Conservation (phyloP, 1,140 invertebrate genomes). For the Drosophila jambulina region DNA sequence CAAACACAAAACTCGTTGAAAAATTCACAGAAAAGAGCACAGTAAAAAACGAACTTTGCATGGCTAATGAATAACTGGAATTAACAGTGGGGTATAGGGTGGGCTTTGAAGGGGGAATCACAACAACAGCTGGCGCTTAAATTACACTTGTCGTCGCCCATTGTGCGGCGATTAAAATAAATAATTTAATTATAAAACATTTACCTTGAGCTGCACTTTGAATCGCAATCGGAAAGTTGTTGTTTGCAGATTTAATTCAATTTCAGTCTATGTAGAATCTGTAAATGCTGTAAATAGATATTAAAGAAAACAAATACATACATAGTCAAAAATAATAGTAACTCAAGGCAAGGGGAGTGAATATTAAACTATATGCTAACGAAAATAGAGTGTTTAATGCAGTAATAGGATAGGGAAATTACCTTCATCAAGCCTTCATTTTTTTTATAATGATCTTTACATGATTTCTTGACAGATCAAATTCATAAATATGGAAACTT, state of each 20-base stretch:
- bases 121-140: constrained; percentile 41
- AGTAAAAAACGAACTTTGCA: constrained; percentile 25
- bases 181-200: constrained; percentile 25
- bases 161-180: constrained; percentile 30
- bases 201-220: constrained; percentile 24
- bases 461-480: too few species aligned
- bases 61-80: constrained; percentile 25
- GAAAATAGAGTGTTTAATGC: too few species aligned
- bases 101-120: not conserved
- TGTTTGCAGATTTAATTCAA: not conserved
- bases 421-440: too few species aligned
- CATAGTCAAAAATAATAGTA: not conserved
- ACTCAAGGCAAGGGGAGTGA: not conserved
- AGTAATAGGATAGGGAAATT: too few species aligned
- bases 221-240: not conserved
- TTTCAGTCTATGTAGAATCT: not conserved
- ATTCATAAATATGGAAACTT: too few species aligned
- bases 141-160: constrained; percentile 10
- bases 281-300: constrained; percentile 14
- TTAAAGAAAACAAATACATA: not conserved
- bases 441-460: too few species aligned
- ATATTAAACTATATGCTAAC: too few species aligned
- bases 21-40: constrained; percentile 28
- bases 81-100: not conserved
- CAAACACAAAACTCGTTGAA: constrained; percentile 13